These are phyloP conservation scores for Neodiprion pinetum DNA, from an alignment of 1,140 invertebrate species.

Conservation along the genomic window DNA sequence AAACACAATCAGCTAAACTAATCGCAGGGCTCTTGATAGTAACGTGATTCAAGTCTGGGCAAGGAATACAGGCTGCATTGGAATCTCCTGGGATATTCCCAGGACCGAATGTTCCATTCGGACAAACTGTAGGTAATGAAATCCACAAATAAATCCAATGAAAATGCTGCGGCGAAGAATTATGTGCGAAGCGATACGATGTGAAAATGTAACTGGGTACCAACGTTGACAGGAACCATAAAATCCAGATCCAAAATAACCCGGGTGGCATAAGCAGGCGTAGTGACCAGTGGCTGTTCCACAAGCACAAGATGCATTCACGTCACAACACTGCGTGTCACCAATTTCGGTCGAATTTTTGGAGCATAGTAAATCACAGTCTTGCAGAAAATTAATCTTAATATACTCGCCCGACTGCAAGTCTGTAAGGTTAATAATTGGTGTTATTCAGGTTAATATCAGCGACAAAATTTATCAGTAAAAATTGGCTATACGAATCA, in stretches of 20 bases:
- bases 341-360: constrained; percentile 28
- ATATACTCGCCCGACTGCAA: constrained; percentile 68
- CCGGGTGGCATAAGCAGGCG: constrained; percentile 70
- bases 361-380: constrained; percentile 67
- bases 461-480: constrained; percentile 8
- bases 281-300: constrained; percentile 74
- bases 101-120: constrained; percentile 61
- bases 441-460: constrained; percentile 5
- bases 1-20: constrained; percentile 65
- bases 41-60: constrained; percentile 72
- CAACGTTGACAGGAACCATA: constrained; percentile 68
- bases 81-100: constrained; percentile 61
- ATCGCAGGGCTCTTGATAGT: constrained; percentile 62
- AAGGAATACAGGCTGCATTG: constrained; percentile 63
- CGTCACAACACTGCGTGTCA: constrained; percentile 65
- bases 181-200: background rate
- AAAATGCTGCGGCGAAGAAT: constrained; percentile 29
- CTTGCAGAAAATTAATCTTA: constrained; percentile 53
- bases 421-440: constrained; percentile 59
- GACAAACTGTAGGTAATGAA: constrained; percentile 52
- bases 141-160: constrained; percentile 36
- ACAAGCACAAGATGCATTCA: constrained; percentile 68
- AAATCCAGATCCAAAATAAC: constrained; percentile 73
- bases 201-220: constrained; percentile 36
- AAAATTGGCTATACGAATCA: constrained; percentile 36